Conservation (phyloP, 2,113 vertebrate species). For the Xyliphius kryptos region DNA sequence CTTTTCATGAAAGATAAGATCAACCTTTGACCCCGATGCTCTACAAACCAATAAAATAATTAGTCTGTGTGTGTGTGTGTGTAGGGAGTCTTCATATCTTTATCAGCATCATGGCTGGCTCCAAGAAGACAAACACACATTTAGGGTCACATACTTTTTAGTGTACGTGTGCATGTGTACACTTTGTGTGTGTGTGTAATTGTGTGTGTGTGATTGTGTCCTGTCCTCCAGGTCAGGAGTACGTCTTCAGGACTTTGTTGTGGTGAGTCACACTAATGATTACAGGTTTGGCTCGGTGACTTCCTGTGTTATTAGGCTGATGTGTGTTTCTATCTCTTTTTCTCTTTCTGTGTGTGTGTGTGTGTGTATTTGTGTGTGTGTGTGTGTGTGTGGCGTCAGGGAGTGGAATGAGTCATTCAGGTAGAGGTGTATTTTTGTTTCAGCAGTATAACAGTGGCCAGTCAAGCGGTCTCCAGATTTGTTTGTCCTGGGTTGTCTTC, state of each 20-base stretch:
- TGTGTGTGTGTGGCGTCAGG: constrained; percentile 31
- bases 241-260: constrained; percentile 34
- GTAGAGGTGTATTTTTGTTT: constrained; percentile 43
- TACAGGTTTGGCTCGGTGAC: constrained; percentile 38
- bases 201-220: background rate
- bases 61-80: too few relatives aligned
- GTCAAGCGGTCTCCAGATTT: constrained; percentile 39
- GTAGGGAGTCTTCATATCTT: too few relatives aligned
- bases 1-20: too few relatives aligned
- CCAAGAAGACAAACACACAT: too few relatives aligned
- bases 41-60: too few relatives aligned
- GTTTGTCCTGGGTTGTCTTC: constrained; percentile 43
- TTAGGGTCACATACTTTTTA: constrained; percentile 14
- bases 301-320: constrained; percentile 48
- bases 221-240: constrained; percentile 26
- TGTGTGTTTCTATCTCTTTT: constrained; percentile 10
- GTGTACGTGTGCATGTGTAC: constrained; percentile 35
- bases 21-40: too few relatives aligned
- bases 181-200: constrained; percentile 31
- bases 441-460: constrained; percentile 18
- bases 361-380: constrained; percentile 16
- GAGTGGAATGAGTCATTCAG: constrained; percentile 50
- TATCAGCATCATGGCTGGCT: too few relatives aligned
- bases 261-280: constrained; percentile 43
- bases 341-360: constrained; percentile 30